Percentiles rank a stretch among this genome's conserved stretches.
These are phyloP conservation scores for Diachrysia chrysitis DNA, from an alignment of 2,888 invertebrate species.

Conservation along the genomic window DNA sequence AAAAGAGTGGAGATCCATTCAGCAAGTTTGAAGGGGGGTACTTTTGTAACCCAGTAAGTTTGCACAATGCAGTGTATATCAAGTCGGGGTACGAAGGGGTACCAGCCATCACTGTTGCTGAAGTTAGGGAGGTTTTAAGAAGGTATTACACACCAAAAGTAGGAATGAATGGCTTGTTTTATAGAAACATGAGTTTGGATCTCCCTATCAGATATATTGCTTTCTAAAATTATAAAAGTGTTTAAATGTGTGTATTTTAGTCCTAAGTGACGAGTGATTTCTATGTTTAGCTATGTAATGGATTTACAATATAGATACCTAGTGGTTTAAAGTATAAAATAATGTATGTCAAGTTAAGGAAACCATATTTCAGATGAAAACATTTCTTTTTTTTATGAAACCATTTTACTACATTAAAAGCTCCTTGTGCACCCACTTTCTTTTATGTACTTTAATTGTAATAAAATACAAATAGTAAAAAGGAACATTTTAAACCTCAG, in stretches of 20 bases:
- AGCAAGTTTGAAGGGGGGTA: conserved; percentile 91
- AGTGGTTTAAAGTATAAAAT: not conserved
- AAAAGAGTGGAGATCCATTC: conserved; percentile 91
- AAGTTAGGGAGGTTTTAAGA: conserved; percentile 95
- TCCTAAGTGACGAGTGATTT: not conserved
- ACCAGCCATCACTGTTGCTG: conserved; percentile 93
- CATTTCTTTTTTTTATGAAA: too few species aligned
- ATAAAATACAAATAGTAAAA: too few species aligned
- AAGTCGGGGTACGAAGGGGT: conserved; percentile 91
- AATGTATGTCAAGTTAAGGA: not conserved
- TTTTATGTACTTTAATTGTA: too few species aligned
- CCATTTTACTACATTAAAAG: too few species aligned
- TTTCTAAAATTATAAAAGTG: conserved; percentile 45
- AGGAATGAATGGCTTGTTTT: conserved; percentile 88
- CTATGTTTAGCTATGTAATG: not conserved
- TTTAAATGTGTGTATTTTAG: not conserved
- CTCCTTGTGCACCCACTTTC: too few species aligned
- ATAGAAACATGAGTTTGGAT: conserved; percentile 84
- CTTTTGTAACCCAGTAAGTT: conserved; percentile 90
- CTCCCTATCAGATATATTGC: conserved; percentile 79
- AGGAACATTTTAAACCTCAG: too few species aligned
- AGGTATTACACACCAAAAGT: conserved; percentile 91
- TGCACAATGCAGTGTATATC: conserved; percentile 88
- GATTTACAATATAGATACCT: too few species aligned
- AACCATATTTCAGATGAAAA: not conserved